Evolutionary conservation across 2,113 vertebrate genomes (phyloP), one percentile per base, ranked within the genome.

Genomic region (Emydura subglobosa): DNA sequence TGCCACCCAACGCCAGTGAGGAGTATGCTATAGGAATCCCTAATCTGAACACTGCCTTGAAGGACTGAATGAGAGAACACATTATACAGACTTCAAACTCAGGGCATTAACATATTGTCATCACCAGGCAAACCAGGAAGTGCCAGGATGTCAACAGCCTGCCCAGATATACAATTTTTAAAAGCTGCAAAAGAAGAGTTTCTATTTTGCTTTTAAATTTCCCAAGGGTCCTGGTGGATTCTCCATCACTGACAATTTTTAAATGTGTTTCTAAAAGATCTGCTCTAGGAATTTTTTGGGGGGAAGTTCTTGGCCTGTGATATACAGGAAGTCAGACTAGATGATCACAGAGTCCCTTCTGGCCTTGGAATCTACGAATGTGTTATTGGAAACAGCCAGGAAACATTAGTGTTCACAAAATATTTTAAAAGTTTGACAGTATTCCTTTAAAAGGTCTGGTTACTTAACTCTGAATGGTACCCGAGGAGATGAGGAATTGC

Each of bases 1-100:
- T 94, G 81, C 86, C 90, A 95, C 14, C 29, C 88, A 95, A 95
- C 90, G 91, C 79, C 84, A 89, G 78, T 57, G 93, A 88, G 94
- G 85, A 89, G 82, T 80, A 31, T 5, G 82, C 39, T 22, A 2
- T n/a, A 51, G 78, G 94, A 92, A 83, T 74, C 82, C 85, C 31
- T 83, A 78, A 89, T 93, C 93, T 88, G 90, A 95, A 93, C 85
- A 79, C 25, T 47, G 61, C 90, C 83, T 86, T 84, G 90, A 93
- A 82, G 85, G 88, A 85, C 88, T 95, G 90, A 65, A 55, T 5
- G 44, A 59, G 39, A 47, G 84, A 83, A 89, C 21, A 83, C n/a
- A 44, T 80, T 74, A 44, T 44, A 31, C 79, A 65, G 94, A 50
- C 94, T 89, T 93, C 83, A 92, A 39, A 96, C 95, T 90, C 80